Conservation (phyloP, 2,113 vertebrate species). For the Hylia prasina region DNA sequence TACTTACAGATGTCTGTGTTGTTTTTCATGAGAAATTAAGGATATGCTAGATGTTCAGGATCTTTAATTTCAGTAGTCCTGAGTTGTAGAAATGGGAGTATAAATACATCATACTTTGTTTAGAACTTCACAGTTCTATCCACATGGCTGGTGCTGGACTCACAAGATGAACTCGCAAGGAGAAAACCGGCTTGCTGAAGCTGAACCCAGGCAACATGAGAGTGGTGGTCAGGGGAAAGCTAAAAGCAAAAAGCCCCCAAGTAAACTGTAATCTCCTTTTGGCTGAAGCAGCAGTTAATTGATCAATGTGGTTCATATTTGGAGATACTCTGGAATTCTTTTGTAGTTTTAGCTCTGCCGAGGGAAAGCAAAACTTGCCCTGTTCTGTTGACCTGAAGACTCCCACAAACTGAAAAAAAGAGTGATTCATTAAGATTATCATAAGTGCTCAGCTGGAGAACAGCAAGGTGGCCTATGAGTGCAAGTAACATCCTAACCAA, state of each 20-base stretch:
- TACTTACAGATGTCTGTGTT: not conserved
- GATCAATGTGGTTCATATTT: not conserved
- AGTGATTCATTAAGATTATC: not conserved
- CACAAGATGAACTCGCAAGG: not conserved
- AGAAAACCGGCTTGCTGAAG: not conserved
- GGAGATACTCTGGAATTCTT: not conserved
- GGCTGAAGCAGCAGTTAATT: not conserved
- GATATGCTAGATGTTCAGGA: not conserved
- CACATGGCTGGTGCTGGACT: not conserved
- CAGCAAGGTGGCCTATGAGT: not conserved
- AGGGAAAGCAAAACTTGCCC: not conserved
- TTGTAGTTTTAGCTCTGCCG: not conserved
- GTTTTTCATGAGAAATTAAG: not conserved
- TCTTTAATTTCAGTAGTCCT: not conserved
- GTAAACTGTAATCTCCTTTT: not conserved
- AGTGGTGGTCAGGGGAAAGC: not conserved
- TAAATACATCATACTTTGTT: not conserved
- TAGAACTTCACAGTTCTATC: not conserved
- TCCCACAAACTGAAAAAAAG: not conserved
- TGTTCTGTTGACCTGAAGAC: not conserved
- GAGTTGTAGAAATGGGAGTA: not conserved
- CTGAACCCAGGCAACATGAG: not conserved
- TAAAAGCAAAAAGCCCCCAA: not conserved
- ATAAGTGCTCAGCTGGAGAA: not conserved
- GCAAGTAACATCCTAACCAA: not conserved